Base-by-base conservation (phyloP, 2,888 invertebrate genomes). In the Lasioglossum vierecki region DNA sequence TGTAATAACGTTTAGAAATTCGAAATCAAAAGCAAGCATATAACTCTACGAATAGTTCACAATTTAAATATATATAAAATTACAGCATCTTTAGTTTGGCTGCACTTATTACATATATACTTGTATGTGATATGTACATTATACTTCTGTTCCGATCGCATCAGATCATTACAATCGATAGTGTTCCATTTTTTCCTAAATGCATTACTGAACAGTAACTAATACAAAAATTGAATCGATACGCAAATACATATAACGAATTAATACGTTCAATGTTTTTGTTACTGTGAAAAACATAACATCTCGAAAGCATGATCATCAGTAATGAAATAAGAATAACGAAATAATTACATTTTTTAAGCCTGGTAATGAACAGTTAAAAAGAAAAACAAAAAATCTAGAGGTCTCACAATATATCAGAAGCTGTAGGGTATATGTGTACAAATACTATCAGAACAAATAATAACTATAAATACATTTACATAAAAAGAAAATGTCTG, bases 341-440 rank as follows among this genome's bases (percentile, higher is more conserved):
- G 39, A 70, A 80, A 57, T 71, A 44, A n/a, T 85, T 82, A 75
- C 49, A 15, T 76, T 22, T 76, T 73, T 83, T 79, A 39, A 39
- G 70, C 41, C 46, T 86, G 41, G 13, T 76, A 70, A 46, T 66
- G 75, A 60, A 76, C 41, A 57, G 70, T 83, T 72, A 83, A 88
- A 84, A 9, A 80, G 30, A 83, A 57, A 80, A 70, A 86, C 86
- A 44, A 44, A 44, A 44, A 44, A 44, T 11, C 77, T 80, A 83
- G 74, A 88, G 77, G 83, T 91, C 87, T 89, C 84, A 87, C 74
- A 88, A 82, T 86, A 82, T 86, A 86, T 83, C 79, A 78, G 76
- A 76, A 82, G 35, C 68, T 70, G 63, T 86, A 86, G 70, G 72
- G 63, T 83, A 81, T 81, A 71, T 80, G 75, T 90, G 88, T 90